Conservation (phyloP, 2,113 vertebrate genomes). For the Indicator maculatus region DNA sequence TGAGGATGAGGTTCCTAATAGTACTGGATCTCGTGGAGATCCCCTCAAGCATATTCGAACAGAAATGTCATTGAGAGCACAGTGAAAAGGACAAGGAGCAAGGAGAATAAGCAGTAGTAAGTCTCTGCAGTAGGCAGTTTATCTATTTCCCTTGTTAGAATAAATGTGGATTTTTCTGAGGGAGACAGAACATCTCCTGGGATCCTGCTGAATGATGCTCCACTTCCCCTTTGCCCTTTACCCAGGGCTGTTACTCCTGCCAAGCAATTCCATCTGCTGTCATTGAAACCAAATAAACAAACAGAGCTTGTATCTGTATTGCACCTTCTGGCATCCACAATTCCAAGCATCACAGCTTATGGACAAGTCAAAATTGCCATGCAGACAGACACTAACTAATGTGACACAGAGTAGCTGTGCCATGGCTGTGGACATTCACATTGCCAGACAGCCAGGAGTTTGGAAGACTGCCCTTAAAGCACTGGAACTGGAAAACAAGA, state of each 20-base stretch:
- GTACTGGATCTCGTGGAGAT: background rate
- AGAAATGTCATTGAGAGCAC: background rate
- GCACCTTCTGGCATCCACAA: background rate
- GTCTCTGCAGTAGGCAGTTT: background rate
- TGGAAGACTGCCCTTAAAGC: background rate
- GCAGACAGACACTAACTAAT: background rate
- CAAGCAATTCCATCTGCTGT: background rate
- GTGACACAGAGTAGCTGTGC: background rate
- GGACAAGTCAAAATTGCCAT: background rate
- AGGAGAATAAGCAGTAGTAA: background rate
- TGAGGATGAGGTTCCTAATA: background rate
- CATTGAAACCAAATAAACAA: background rate
- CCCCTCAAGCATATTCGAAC: background rate
- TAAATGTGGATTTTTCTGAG: background rate
- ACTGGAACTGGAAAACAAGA: conserved; percentile 3
- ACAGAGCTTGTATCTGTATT: background rate
- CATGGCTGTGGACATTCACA: background rate
- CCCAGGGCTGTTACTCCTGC: background rate
- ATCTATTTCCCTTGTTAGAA: background rate
- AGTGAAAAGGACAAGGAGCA: background rate
- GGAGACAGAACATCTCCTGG: background rate
- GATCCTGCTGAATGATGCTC: background rate
- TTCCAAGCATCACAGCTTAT: accelerated
- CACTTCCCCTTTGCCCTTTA: background rate
- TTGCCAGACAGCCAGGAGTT: background rate